These are phyloP conservation scores for Euproctis similis DNA, from an alignment of 2,888 invertebrate genomes.

Conservation along the genomic window DNA sequence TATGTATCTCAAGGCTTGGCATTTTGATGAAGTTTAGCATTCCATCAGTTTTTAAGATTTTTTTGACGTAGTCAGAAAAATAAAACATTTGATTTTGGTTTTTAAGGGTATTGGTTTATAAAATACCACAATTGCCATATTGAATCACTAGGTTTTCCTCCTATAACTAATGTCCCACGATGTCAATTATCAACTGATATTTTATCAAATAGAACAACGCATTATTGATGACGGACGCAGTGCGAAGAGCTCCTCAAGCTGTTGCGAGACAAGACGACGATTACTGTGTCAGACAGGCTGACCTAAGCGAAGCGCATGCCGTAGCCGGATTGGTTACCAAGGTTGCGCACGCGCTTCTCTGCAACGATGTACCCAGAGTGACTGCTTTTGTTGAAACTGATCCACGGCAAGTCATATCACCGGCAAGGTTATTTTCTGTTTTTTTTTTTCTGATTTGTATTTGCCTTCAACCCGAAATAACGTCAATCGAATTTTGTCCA, in stretches of 20 bases:
- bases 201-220: constrained; percentile 43
- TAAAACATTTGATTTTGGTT: too few relatives aligned
- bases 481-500: too few relatives aligned
- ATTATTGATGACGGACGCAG: constrained; percentile 51
- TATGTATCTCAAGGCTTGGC: too few relatives aligned
- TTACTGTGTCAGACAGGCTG: constrained; percentile 38
- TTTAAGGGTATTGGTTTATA: too few relatives aligned
- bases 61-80: too few relatives aligned
- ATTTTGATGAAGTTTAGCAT: too few relatives aligned
- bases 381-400: constrained; percentile 60
- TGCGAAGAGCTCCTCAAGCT: constrained; percentile 39
- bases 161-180: neutral
- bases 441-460: too few relatives aligned
- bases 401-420: constrained; percentile 49
- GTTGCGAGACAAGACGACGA: constrained; percentile 37
- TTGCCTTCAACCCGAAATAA: too few relatives aligned
- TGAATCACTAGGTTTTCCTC: too few relatives aligned
- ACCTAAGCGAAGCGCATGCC: constrained; percentile 64
- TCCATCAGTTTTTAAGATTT: too few relatives aligned
- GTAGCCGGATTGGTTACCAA: constrained; percentile 53
- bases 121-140: too few relatives aligned
- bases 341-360: constrained; percentile 52
- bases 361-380: constrained; percentile 49
- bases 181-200: too few relatives aligned
- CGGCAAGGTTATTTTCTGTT: constrained; percentile 43